Evolutionary conservation across 2,888 invertebrate genomes (phyloP).

Genomic region (Meteorus colon): DNA sequence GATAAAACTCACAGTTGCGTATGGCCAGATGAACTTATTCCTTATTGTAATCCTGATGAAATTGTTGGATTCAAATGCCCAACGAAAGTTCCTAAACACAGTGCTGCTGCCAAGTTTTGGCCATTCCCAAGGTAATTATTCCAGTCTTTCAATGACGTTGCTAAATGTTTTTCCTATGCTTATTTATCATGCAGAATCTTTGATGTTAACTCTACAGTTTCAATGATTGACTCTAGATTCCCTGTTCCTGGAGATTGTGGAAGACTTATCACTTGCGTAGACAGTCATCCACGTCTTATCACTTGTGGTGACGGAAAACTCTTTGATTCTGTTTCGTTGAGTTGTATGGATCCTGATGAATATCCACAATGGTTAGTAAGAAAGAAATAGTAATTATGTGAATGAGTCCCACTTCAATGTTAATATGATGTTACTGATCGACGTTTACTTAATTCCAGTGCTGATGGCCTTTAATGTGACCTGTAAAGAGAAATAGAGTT

Average conservation of each 20-base stretch:
- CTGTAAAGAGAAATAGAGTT: not conserved
- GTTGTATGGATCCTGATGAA: conserved; percentile 86
- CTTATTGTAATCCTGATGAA: conserved; percentile 92
- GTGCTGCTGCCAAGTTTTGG: conserved; percentile 91
- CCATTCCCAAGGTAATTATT: conserved; percentile 83
- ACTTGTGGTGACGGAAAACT: conserved; percentile 91
- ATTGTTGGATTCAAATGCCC: conserved; percentile 95
- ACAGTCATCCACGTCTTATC: conserved; percentile 90
- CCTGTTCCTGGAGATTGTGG: conserved; percentile 91
- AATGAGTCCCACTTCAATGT: not conserved
- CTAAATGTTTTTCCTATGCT: not conserved
- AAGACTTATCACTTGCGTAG: conserved; percentile 91
- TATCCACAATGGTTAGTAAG: conserved; percentile 70
- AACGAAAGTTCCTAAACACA: conserved; percentile 85
- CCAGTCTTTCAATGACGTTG: not conserved
- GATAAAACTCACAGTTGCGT: conserved; percentile 91
- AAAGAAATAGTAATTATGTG: not conserved
- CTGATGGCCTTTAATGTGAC: conserved; percentile 18
- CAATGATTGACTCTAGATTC: conserved; percentile 74
- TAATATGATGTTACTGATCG: conserved; percentile 7
- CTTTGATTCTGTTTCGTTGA: conserved; percentile 87
- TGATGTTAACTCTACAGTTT: conserved; percentile 3
- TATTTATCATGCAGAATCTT: not conserved
- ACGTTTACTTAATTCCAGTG: conserved; percentile 28
- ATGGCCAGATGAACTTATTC: conserved; percentile 93